Evolutionary conservation across 2,113 vertebrate genomes (phyloP).

Genomic region (Myrmecobius fasciatus): DNA sequence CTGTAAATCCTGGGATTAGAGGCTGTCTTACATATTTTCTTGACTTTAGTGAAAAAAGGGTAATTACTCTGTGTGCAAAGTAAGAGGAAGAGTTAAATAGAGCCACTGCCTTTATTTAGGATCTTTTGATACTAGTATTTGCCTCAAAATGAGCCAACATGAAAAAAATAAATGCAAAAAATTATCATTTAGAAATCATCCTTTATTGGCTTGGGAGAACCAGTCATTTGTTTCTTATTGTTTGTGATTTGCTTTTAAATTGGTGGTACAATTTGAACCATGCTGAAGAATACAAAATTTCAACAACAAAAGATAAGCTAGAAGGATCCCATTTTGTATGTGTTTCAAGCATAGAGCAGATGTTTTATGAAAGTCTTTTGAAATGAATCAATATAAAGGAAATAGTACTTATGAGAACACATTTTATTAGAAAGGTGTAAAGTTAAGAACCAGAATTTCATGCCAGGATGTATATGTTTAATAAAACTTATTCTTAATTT

Average conservation of each 20-base stretch:
- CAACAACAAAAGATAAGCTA: background rate
- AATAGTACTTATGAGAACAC: background rate
- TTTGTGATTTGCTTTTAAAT: background rate
- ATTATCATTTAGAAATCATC: background rate
- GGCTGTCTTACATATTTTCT: background rate
- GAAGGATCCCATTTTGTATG: too few species aligned
- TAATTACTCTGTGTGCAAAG: background rate
- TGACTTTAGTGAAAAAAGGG: background rate
- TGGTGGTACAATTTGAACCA: background rate
- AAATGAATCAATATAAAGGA: background rate
- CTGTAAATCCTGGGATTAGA: background rate
- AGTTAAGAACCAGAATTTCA: background rate
- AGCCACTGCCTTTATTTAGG: background rate
- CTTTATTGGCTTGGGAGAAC: background rate
- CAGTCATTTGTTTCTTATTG: background rate
- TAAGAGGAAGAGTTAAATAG: background rate
- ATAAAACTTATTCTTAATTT: background rate
- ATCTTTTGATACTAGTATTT: background rate
- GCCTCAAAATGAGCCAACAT: background rate
- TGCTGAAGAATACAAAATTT: background rate
- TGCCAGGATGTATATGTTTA: background rate
- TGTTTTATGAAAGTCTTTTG: background rate
- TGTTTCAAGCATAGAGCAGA: background rate
- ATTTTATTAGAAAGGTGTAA: background rate
- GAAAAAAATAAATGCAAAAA: background rate